These are phyloP conservation scores for Drosophila pseudoananassae DNA, from an alignment of 1,140 invertebrate genomes.

Conservation along the genomic window DNA sequence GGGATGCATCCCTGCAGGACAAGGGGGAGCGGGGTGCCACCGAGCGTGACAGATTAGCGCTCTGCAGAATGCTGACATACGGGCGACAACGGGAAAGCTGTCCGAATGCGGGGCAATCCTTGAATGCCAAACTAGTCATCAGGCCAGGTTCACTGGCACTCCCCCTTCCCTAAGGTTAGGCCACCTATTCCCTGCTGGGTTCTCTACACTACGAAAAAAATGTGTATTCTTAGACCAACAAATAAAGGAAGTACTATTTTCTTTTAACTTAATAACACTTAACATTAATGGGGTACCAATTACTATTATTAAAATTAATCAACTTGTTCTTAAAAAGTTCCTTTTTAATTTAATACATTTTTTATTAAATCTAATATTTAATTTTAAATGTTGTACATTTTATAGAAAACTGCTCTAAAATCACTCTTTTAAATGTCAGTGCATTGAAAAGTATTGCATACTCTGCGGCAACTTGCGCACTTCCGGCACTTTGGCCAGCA, in stretches of 20 bases:
- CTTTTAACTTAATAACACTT: no score
- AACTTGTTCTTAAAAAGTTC: no score
- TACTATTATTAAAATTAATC: no score
- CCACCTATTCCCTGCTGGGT: constrained; percentile 6
- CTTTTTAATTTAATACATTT: no score
- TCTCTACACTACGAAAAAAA: constrained; percentile 19
- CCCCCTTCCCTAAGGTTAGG: neutral
- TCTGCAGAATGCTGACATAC: constrained; percentile 75
- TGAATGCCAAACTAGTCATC: constrained; percentile 57
- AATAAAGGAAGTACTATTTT: no score
- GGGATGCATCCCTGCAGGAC: constrained; percentile 8
- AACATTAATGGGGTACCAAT: no score
- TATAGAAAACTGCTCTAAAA: neutral
- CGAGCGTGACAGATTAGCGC: constrained; percentile 73
- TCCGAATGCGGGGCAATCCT: constrained; percentile 59
- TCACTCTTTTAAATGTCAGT: neutral
- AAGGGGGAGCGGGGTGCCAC: constrained; percentile 27
- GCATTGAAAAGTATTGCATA: constrained; percentile 61
- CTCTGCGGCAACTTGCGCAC: constrained; percentile 72
- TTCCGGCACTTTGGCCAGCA: constrained; percentile 69
- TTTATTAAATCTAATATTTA: neutral
- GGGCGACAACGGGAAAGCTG: constrained; percentile 51
- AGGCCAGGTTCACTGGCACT: constrained; percentile 15
- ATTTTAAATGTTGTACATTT: neutral
- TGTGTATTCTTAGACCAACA: neutral